Conservation (phyloP, 2,113 vertebrate genomes). For the Colinus virginianus region DNA sequence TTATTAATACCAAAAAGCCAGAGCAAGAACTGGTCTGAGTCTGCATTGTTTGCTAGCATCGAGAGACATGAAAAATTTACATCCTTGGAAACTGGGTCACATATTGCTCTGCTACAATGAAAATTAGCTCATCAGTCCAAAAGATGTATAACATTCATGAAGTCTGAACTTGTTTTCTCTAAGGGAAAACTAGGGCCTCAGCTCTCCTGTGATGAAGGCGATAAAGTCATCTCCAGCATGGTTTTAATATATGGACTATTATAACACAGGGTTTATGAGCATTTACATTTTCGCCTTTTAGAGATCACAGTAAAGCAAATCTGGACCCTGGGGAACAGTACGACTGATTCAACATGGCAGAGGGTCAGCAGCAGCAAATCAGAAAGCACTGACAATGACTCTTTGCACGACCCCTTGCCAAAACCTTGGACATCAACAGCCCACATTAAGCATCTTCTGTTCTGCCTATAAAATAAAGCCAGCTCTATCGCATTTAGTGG, state of each 20-base stretch:
- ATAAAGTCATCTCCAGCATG: conserved; percentile 26
- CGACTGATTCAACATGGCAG: conserved; percentile 36
- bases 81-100: conserved; percentile 35
- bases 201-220: conserved; percentile 8
- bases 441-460: not conserved
- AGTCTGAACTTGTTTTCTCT: conserved; percentile 45
- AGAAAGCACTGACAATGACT: not conserved
- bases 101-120: conserved; percentile 28
- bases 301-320: not conserved
- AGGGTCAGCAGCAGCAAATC: conserved; percentile 27
- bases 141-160: conserved; percentile 32
- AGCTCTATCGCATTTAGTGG: not conserved
- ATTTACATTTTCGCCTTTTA: conserved; percentile 44
- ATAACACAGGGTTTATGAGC: not conserved
- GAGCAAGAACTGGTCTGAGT: not conserved
- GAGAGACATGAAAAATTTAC: conserved; percentile 29
- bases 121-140: conserved; percentile 55
- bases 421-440: not conserved
- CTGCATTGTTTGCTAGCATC: not conserved
- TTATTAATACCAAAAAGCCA: conserved; percentile 33
- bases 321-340: not conserved
- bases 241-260: conserved; percentile 32
- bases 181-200: conserved; percentile 25
- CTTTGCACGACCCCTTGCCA: not conserved
- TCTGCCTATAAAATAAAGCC: not conserved